Conservation (phyloP, 1,140 invertebrate genomes). For the Camponotus vicinus region DNA sequence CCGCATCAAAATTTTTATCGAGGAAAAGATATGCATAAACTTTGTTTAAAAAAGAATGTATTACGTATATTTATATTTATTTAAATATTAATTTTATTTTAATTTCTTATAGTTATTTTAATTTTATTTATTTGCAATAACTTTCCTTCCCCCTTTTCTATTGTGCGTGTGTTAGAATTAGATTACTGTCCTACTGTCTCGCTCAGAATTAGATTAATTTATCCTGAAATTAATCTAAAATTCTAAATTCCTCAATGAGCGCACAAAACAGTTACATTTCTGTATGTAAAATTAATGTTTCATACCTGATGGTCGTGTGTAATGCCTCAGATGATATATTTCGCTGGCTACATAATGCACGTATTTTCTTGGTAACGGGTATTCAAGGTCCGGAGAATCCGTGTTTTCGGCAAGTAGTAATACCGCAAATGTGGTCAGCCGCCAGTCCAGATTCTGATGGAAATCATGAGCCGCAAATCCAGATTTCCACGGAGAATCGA, state of each 20-base stretch:
- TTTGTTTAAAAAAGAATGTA: neutral
- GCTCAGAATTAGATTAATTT: neutral
- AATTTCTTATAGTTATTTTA: neutral
- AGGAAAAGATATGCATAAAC: neutral
- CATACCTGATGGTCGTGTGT: neutral
- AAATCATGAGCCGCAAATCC: constrained; percentile 67
- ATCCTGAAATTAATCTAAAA: neutral
- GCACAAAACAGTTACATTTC: constrained; percentile 25
- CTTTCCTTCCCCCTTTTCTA: too few relatives aligned
- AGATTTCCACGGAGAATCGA: constrained; percentile 65
- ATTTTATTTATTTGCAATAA: neutral
- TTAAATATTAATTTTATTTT: constrained; percentile 2
- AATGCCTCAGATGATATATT: constrained; percentile 55
- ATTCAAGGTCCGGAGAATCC: constrained; percentile 29
- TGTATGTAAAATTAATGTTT: constrained; percentile 18
- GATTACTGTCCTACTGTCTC: neutral
- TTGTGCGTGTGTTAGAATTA: too few relatives aligned
- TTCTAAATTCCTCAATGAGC: neutral
- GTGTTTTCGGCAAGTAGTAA: constrained; percentile 70
- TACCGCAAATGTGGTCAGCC: constrained; percentile 72
- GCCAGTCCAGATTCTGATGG: constrained; percentile 71
- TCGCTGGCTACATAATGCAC: neutral
- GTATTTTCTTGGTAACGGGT: constrained; percentile 30
- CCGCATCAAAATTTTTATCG: constrained; percentile 26
- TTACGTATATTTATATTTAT: neutral